A percentile compares a stretch with the other conserved stretches of the same genome.
Conservation (phyloP, 2,113 vertebrate genomes). For the Chlorodrepanis virens region DNA sequence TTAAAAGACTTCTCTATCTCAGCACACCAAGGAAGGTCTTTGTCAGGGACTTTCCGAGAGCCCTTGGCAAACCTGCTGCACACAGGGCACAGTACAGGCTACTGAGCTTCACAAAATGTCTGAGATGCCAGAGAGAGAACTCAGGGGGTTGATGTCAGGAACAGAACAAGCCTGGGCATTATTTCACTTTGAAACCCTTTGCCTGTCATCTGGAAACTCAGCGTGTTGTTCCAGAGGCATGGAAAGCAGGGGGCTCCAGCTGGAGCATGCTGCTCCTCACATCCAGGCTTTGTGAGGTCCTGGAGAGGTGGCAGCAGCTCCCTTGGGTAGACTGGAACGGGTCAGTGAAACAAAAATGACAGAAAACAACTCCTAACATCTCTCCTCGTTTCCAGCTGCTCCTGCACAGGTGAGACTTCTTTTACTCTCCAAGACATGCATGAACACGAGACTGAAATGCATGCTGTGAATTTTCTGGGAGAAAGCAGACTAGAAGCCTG, state of each 20-base stretch:
- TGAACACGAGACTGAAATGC: background rate
- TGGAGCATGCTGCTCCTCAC: background rate
- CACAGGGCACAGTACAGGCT: background rate
- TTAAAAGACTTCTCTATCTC: slow-evolving; percentile 15
- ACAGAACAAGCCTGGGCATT: slow-evolving; percentile 39
- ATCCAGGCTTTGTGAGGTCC: background rate
- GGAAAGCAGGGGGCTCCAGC: background rate
- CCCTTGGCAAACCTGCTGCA: background rate
- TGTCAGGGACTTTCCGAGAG: slow-evolving; percentile 44
- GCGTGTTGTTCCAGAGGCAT: background rate
- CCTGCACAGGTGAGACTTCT: background rate
- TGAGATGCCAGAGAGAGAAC: background rate
- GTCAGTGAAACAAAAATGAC: background rate
- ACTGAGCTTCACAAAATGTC: background rate
- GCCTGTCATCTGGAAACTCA: background rate
- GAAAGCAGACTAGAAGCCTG: background rate
- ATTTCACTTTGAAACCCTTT: background rate
- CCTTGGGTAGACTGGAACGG: background rate
- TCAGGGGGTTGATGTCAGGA: background rate
- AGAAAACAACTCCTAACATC: background rate
- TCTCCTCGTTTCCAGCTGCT: background rate
- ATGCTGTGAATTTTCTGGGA: background rate
- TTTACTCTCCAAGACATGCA: background rate
- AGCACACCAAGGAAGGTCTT: slow-evolving; percentile 21
- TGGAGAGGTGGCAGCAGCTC: background rate